Base-by-base conservation (phyloP, 35 echinoderm and acorn worm genomes). In the Heliocidaris tuberculata region DNA sequence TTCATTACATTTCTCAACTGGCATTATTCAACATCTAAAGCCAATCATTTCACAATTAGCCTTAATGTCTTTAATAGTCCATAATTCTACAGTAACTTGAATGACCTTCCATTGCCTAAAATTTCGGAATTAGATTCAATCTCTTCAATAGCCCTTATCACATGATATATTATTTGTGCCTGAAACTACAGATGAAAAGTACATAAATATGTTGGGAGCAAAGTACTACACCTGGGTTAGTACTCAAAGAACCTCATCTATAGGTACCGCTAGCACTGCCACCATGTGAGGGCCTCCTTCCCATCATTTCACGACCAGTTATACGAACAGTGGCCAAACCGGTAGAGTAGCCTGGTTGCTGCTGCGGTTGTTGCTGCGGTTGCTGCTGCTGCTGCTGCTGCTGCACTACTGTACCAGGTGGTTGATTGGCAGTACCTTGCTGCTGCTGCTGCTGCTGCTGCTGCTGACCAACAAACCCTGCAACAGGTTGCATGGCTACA, bases 291-390 rank as follows among this genome's bases (percentile, higher is more conserved):
- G 27, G 48, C 48, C 95, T 95, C 30, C 88, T 85, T 16, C 85
- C 94, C 49, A 86, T 88, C 49, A 86, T 88, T 48, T 95, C 94
- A 31, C 97, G 92, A 9, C 97, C 96, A 4, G 96, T 98, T 11
- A 98, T 98, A 24, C 97, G 94, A 47, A 98, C 97, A 31, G 96
- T 98, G 48, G 97, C 97, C 71, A 98, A 90, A 47, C 94, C 97
- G 27, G 93, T 95, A 2, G 96, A 42, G 48, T n/a, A 29, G 48
- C 91, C 49, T 48, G 27, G 48, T 42, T 59, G 47, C 48, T 32
- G 50, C 4, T 48, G 91, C 11, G 27, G 31, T 19, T 52, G 90
- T 50, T 91, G 71, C 27, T 31, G 85, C 30, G 16, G 85, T 59
- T 31, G n/a, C 65, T 47, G 61, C 47, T 95, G 95, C 13, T 31